Evolutionary conservation across 2,113 vertebrate genomes (phyloP).

Genomic region (Oreochromis aureus): DNA sequence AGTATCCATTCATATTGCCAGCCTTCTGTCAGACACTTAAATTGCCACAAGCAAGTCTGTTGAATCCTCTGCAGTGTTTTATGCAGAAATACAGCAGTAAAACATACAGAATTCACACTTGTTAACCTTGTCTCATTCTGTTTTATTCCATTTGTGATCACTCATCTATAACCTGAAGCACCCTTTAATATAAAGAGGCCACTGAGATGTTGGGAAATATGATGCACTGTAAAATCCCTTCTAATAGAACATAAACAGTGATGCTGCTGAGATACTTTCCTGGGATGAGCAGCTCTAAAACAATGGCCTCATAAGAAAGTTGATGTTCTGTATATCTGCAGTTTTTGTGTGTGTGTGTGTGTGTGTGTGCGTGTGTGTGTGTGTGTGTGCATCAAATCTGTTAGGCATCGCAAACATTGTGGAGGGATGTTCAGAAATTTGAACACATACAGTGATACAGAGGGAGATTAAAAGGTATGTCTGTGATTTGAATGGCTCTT

Average conservation of each 20-base stretch:
- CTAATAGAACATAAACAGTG: conserved; percentile 49
- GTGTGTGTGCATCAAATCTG: neutral
- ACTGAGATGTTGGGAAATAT: conserved; percentile 37
- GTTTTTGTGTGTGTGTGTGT: neutral
- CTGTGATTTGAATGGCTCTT: neutral
- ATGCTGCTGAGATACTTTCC: conserved; percentile 15
- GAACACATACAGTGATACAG: neutral
- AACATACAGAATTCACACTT: conserved; percentile 5
- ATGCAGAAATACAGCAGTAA: neutral
- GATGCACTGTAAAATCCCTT: conserved; percentile 35
- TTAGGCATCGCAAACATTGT: neutral
- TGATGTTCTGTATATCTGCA: conserved; percentile 19
- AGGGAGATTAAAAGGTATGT: neutral
- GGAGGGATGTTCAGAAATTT: neutral
- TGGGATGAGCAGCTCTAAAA: conserved; percentile 41
- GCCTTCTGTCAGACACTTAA: neutral
- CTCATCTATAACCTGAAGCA: conserved; percentile 37
- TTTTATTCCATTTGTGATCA: conserved; percentile 31
- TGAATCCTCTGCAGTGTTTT: neutral
- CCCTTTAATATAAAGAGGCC: conserved; percentile 19
- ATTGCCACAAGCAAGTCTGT: neutral
- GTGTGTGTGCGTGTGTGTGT: neutral
- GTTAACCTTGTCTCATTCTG: conserved; percentile 29
- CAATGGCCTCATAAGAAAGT: conserved; percentile 36
- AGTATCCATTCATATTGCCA: neutral